These are phyloP conservation scores for Ascaphus truei DNA, from an alignment of 2,113 vertebrate species.

Conservation along the genomic window DNA sequence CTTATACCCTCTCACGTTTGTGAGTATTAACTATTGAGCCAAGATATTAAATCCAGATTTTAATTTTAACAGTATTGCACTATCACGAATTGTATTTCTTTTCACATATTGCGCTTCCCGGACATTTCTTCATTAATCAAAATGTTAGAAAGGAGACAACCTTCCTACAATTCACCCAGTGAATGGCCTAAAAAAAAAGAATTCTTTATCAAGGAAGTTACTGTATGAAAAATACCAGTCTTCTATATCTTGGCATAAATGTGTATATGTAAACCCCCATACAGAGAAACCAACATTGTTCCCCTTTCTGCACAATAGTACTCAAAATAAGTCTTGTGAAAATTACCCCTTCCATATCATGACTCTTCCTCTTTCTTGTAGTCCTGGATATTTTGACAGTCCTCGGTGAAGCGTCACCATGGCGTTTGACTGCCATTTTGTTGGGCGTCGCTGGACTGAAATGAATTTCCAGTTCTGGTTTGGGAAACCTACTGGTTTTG, in stretches of 20 bases:
- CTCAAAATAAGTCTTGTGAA: background rate
- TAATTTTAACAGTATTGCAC: too few relatives aligned
- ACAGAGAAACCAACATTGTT: too few relatives aligned
- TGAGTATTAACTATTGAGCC: too few relatives aligned
- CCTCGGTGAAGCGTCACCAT: slow-evolving; percentile 66
- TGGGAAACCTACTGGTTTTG: slow-evolving; percentile 76
- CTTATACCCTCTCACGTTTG: too few relatives aligned
- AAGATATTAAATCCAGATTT: too few relatives aligned
- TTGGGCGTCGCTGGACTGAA: slow-evolving; percentile 88
- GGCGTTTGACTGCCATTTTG: slow-evolving; percentile 76
- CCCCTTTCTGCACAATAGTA: too few relatives aligned
- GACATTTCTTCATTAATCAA: too few relatives aligned
- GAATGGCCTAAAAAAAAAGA: background rate
- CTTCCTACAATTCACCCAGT: background rate
- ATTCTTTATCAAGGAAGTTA: too few relatives aligned
- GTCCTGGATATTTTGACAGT: slow-evolving; percentile 74
- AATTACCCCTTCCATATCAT: slow-evolving; percentile 79
- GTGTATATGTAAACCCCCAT: background rate
- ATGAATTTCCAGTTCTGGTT: slow-evolving; percentile 87
- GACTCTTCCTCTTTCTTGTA: slow-evolving; percentile 80
- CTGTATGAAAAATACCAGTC: background rate
- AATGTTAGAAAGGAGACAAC: background rate
- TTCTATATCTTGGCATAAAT: background rate
- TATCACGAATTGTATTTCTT: too few relatives aligned
- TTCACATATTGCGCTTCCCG: too few relatives aligned